phyloP scores from a whole-genome alignment of 2,888 invertebrate genomes.

The Drosophila tripunctata region DNA sequence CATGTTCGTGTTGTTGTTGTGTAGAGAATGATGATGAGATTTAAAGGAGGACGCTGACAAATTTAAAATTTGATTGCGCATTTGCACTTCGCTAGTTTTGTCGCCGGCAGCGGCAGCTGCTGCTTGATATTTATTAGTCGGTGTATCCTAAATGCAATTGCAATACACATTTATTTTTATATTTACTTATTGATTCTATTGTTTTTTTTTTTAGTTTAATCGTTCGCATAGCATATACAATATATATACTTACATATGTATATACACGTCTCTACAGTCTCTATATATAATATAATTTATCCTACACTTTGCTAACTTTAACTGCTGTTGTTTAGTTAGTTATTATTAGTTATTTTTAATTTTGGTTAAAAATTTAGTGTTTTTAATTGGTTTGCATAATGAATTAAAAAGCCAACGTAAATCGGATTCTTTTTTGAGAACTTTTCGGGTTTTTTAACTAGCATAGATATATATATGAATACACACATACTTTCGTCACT shows the following conservation, averaged over 20 bases:
- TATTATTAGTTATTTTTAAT: conserved; percentile 29
- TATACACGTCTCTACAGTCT: conserved; percentile 3
- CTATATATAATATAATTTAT: conserved; percentile 4
- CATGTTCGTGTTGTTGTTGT: conserved; percentile 67
- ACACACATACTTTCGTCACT: background rate
- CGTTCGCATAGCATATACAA: conserved; percentile 11
- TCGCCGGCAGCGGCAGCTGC: conserved; percentile 70
- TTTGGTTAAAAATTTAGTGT: conserved; percentile 21
- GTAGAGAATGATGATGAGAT: conserved; percentile 50
- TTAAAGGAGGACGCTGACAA: conserved; percentile 72
- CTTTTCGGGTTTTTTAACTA: too few relatives aligned
- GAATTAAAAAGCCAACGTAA: conserved; percentile 12
- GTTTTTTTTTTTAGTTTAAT: too few relatives aligned
- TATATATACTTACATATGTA: conserved; percentile 9
- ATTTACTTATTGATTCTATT: too few relatives aligned
- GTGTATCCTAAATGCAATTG: conserved; percentile 80
- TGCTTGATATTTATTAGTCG: conserved; percentile 74
- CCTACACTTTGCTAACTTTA: background rate
- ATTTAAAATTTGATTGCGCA: conserved; percentile 81
- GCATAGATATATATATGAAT: conserved; percentile 3
- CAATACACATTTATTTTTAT: conserved; percentile 1
- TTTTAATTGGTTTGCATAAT: conserved; percentile 16
- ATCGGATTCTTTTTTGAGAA: background rate
- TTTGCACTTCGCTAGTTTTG: conserved; percentile 76
- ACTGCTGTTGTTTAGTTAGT: conserved; percentile 20